Evolutionary conservation across 2,113 vertebrate species (phyloP).

Genomic region (Cebus imitator): DNA sequence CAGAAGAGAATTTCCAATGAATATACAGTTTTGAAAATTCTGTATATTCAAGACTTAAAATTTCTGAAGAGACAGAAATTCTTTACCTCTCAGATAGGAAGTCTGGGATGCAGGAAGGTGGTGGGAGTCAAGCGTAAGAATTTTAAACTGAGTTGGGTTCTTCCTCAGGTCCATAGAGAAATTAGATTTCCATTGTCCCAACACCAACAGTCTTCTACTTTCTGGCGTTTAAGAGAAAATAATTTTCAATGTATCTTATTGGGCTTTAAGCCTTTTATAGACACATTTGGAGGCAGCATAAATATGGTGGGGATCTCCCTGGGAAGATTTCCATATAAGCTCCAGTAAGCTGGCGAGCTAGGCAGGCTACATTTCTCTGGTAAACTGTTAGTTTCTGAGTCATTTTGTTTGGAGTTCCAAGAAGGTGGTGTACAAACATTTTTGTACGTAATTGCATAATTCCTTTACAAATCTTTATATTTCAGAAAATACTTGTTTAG

Average conservation of each 20-base stretch:
- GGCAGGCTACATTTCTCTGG: not conserved
- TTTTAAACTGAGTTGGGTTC: not conserved
- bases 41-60: no score
- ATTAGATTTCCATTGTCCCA: not conserved
- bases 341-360: not conserved
- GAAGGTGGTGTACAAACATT: not conserved
- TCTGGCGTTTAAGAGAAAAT: not conserved
- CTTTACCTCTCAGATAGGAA: not conserved
- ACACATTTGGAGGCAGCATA: not conserved
- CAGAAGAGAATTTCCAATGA: not conserved
- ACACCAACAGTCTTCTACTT: not conserved
- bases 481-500: slow-evolving; percentile 62
- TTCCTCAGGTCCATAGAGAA: not conserved
- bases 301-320: not conserved
- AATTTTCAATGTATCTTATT: not conserved
- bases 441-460: not conserved
- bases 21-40: not conserved
- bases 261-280: not conserved
- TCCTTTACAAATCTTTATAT: not conserved
- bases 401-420: not conserved
- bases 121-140: not conserved
- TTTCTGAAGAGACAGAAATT: not conserved
- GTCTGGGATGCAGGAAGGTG: not conserved
- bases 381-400: not conserved
- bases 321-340: not conserved